These are phyloP conservation scores for Distichodus sexfasciatus DNA, from an alignment of 2,797 vertebrate genomes.

Conservation along the genomic window DNA sequence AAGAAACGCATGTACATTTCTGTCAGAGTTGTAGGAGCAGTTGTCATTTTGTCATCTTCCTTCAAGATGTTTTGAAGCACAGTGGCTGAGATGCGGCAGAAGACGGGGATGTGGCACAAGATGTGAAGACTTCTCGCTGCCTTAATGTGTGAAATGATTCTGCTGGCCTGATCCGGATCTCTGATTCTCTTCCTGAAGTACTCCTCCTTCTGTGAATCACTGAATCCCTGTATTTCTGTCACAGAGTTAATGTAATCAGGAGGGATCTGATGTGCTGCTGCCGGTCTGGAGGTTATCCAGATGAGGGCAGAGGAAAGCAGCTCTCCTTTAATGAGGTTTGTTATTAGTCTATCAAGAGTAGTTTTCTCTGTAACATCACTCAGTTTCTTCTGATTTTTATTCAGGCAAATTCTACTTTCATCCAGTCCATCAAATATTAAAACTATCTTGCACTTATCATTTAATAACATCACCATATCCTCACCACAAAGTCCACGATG, in stretches of 20 bases:
- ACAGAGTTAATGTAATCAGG: not conserved
- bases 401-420: not conserved
- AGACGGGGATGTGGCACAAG: not conserved
- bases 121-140: not conserved
- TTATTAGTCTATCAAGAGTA: not conserved
- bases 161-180: not conserved
- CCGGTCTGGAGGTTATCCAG: not conserved
- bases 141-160: not conserved
- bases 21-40: not conserved
- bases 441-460: not conserved
- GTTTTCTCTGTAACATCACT: not conserved
- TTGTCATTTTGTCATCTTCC: not conserved
- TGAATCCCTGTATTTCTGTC: not conserved
- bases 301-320: not conserved
- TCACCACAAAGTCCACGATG: no score
- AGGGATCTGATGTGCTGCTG: not conserved
- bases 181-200: not conserved
- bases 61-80: not conserved
- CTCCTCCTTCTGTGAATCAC: not conserved
- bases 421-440: not conserved
- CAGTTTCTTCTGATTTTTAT: not conserved
- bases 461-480: not conserved
- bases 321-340: not conserved
- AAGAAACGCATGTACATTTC: not conserved
- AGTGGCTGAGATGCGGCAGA: not conserved